Base-by-base conservation (phyloP, 2,797 vertebrate species). In the Acipenser ruthenus region DNA sequence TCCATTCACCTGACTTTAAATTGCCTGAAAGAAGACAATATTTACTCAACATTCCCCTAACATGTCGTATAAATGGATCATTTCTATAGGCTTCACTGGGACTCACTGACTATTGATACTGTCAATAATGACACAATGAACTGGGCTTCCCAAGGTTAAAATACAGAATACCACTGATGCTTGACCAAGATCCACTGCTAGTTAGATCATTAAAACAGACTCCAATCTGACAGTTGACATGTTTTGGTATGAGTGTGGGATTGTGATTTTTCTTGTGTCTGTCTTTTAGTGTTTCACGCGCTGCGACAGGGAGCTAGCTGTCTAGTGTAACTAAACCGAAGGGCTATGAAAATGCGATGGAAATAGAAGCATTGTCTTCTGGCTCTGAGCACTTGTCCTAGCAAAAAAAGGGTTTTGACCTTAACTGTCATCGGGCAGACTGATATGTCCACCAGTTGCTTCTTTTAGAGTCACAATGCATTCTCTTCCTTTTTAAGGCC, bases 391-490 rank as follows among this genome's bases (percentile, higher is more conserved):
- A 67, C 66, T 6, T 78, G 79, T 79, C 86, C 89, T 85, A 83
- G 72, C 67, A 74, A 76, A 68, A 77, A 72, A 37, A 37, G 4
- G 67, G 69, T 82, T 83, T 91, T 53, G 90, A 93, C 92, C 93
- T 94, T 94, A 87, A 80, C 91, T 94, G 92, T 94, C 93, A 92
- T 71, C 74, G 74, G 73, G 67, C 74, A 81, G 85, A 91, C 78
- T 91, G 93, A 94, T 91, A 89, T 91, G 87, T 73, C 78, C 80
- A 92, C 87, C 92, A 94, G 91, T 91, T 94, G 91, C 83, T 84
- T 73, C 73, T 65, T 71, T 73, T 59, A 8, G 6, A 66, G 80
- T 85, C 86, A 88, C 88, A 78, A 90, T 88, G 77, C 82, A 87
- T 88, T 90, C 80, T 81, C 82, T 86, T 86, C 80, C 81, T 90